These are phyloP conservation scores for Polia nebulosa DNA, from an alignment of 2,888 invertebrate species.

Conservation along the genomic window DNA sequence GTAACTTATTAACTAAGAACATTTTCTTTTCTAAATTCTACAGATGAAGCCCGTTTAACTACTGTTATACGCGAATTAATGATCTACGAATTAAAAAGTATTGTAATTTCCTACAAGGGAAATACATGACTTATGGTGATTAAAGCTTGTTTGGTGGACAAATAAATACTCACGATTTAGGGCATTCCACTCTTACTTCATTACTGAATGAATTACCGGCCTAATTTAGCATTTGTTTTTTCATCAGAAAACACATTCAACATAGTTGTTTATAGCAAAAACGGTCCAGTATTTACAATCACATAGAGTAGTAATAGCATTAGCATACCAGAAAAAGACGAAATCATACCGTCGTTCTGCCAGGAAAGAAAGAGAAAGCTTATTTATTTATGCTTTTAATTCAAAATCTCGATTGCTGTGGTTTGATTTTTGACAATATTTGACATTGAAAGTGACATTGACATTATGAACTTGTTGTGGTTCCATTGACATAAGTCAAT, in stretches of 20 bases:
- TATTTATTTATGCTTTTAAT: background rate
- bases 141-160: background rate
- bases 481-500: too few relatives aligned
- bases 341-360: rapidly evolving
- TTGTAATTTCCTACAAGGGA: background rate
- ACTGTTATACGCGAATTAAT: background rate
- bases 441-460: conserved; percentile 28
- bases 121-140: background rate
- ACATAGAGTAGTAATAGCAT: background rate
- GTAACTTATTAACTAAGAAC: background rate
- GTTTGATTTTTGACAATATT: background rate
- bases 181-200: conserved; percentile 28
- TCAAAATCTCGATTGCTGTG: rapidly evolving
- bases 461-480: background rate
- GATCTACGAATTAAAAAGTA: background rate
- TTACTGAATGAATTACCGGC: conserved; percentile 13
- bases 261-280: conserved; percentile 18
- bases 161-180: conserved; percentile 40
- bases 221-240: conserved; percentile 30
- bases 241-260: conserved; percentile 22
- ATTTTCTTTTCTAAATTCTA: background rate
- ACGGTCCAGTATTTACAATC: conserved; percentile 1
- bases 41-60: background rate
- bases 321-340: background rate
- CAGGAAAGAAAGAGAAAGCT: conserved; percentile 19